phyloP scores from a whole-genome alignment of 2,888 invertebrate species.

The Scaptomyza reducta region DNA sequence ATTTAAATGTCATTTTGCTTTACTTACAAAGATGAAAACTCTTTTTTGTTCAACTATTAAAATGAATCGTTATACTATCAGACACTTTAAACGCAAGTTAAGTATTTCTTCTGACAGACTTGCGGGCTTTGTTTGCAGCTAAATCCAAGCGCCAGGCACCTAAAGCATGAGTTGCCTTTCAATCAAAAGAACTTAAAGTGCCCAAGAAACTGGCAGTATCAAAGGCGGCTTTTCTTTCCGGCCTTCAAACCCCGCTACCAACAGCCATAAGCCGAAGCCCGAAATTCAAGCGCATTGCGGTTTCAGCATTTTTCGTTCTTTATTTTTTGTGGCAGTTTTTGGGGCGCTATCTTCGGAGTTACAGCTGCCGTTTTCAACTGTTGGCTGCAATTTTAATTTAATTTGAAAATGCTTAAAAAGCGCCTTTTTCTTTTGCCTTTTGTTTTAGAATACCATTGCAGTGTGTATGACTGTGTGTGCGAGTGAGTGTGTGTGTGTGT shows the following conservation, averaged over 20 bases:
- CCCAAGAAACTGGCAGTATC: slow-evolving; percentile 37
- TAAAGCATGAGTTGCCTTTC: slow-evolving; percentile 23
- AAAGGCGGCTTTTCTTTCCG: slow-evolving; percentile 31
- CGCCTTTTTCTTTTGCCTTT: slow-evolving; percentile 53
- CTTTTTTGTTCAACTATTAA: not conserved
- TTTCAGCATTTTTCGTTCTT: slow-evolving; percentile 12
- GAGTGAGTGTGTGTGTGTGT: slow-evolving; percentile 22
- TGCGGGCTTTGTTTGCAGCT: not conserved
- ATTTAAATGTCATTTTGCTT: no score
- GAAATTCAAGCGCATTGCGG: slow-evolving; percentile 19
- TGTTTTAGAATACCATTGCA: slow-evolving; percentile 49
- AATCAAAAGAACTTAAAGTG: slow-evolving; percentile 45
- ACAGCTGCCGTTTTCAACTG: slow-evolving; percentile 45
- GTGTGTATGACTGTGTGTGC: slow-evolving; percentile 11
- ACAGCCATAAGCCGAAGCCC: slow-evolving; percentile 1
- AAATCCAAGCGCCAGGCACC: slow-evolving; percentile 1
- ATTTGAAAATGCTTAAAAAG: slow-evolving; percentile 72
- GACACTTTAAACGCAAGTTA: not conserved
- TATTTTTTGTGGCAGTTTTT: slow-evolving; percentile 20
- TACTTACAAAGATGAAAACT: not conserved
- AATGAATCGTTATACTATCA: not conserved
- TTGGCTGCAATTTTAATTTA: slow-evolving; percentile 71
- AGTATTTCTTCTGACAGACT: no score
- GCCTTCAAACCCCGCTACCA: no score
- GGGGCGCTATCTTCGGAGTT: slow-evolving; percentile 40